A percentile compares a stretch with the other conserved stretches of the same genome.
Evolutionary conservation across 2,113 vertebrate genomes (phyloP).

Genomic region (Asarcornis scutulata): DNA sequence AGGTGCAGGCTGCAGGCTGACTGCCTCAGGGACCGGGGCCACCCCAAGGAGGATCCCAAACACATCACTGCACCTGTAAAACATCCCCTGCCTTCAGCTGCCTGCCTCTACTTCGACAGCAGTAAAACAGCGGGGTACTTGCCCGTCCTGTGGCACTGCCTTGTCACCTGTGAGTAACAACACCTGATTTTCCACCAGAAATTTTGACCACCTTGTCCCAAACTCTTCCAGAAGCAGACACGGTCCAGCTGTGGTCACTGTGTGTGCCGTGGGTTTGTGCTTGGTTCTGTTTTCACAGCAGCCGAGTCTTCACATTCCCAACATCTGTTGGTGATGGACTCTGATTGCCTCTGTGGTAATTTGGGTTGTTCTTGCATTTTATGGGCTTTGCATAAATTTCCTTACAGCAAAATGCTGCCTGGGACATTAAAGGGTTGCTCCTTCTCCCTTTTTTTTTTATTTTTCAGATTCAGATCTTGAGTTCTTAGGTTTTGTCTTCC

Average conservation of each 20-base stretch:
- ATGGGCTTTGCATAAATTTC: background rate
- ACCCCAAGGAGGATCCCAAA: background rate
- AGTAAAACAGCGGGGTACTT: background rate
- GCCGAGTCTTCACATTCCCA: background rate
- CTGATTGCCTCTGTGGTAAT: background rate
- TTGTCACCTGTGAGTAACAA: background rate
- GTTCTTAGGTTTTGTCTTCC: background rate
- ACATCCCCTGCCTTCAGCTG: background rate
- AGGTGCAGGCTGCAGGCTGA: background rate
- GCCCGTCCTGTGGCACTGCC: background rate
- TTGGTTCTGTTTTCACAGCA: background rate
- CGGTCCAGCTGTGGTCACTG: accelerated
- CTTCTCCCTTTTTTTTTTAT: background rate
- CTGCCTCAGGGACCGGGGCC: background rate
- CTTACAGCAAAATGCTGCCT: background rate
- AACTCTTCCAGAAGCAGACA: accelerated
- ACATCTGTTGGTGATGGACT: background rate
- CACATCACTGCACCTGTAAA: background rate
- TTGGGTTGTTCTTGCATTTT: background rate
- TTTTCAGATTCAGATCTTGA: background rate
- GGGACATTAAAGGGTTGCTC: background rate
- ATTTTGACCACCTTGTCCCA: background rate
- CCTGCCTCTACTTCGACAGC: background rate
- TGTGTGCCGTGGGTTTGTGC: background rate
- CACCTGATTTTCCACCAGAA: background rate